Evolutionary conservation across 2,797 vertebrate genomes (phyloP).

Genomic region (Crocidura indochinensis): DNA sequence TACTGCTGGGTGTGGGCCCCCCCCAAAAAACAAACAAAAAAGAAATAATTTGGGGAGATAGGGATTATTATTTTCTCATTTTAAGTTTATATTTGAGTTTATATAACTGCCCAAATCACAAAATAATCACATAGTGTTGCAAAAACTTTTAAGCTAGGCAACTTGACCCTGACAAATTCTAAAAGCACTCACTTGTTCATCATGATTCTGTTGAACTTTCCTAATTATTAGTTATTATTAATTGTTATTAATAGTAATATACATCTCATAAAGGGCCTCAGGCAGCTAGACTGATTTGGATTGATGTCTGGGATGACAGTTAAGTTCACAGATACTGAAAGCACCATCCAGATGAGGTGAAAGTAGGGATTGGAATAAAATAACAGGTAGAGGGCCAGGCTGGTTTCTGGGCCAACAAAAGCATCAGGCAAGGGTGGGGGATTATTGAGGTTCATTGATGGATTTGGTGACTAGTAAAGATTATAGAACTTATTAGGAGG

Average conservation of each 20-base stretch:
- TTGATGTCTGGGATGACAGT: background rate
- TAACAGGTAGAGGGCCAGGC: background rate
- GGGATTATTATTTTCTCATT: conserved; percentile 36
- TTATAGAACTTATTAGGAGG: background rate
- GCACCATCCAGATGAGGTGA: background rate
- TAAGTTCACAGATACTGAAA: background rate
- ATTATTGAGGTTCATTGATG: no score
- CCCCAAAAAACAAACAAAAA: no score
- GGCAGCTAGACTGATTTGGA: background rate
- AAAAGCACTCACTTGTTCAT: background rate
- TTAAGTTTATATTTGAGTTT: background rate
- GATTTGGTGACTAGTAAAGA: background rate
- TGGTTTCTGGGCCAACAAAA: background rate
- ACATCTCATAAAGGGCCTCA: background rate
- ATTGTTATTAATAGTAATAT: background rate
- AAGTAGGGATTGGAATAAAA: background rate
- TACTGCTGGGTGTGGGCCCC: no score
- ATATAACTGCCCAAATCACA: conserved; percentile 8
- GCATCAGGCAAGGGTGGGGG: no score
- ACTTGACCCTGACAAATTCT: background rate
- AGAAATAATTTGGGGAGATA: background rate
- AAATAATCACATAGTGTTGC: background rate
- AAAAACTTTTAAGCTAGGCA: background rate
- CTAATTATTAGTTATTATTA: conserved; percentile 11
- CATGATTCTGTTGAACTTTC: background rate